Base-by-base conservation (phyloP, 2,113 vertebrate species). In the Cisticola juncidis region DNA sequence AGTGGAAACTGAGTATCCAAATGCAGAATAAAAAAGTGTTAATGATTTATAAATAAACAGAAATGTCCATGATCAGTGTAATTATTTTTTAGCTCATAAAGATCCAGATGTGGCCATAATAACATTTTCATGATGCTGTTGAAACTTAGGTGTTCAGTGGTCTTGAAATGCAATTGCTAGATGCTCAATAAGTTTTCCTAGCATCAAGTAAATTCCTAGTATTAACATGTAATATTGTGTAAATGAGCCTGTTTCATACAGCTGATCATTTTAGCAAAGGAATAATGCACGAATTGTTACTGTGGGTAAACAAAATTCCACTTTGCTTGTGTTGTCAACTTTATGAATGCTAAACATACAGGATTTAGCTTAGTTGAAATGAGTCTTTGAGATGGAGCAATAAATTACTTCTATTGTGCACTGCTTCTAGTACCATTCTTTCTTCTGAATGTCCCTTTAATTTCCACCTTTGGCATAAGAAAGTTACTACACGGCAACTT, bases 281-380 rank as follows among this genome's bases (percentile, higher is more conserved):
- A 93, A 93, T 73, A 91, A 94, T 77, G 28, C 56, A 76, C 70
- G 65, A 42, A 0, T 90, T 92, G 53, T 93, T 90, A 48, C 50
- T 68, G n/a, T 48, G 17, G 33, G 65, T 84, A 88, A 86, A 93
- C 36, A 90, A 92, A 96, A 92, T 94, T 77, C 79, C 88, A 56
- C 19, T 65, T 69, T 38, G 28, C 35, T 92, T 86, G 53, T 84
- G 31, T 36, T 72, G 54, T 70, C n/a, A 85, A 44, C 22, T 87
- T 80, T 22, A n/a, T 88, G 78, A 91, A 85, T 91, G 69, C 10
- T 44, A 90, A 90, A 61, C 31, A 66, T 42, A 11, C 33, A 72
- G 28, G 12, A 44, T 61, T 87, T 82, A 61, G 14, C 53, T 91
- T 62, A 50, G 42, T 23, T 82, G 50, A 80, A 79, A 70, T 42